Conservation (phyloP, 2,113 vertebrate species). For the Chaetops frenatus region DNA sequence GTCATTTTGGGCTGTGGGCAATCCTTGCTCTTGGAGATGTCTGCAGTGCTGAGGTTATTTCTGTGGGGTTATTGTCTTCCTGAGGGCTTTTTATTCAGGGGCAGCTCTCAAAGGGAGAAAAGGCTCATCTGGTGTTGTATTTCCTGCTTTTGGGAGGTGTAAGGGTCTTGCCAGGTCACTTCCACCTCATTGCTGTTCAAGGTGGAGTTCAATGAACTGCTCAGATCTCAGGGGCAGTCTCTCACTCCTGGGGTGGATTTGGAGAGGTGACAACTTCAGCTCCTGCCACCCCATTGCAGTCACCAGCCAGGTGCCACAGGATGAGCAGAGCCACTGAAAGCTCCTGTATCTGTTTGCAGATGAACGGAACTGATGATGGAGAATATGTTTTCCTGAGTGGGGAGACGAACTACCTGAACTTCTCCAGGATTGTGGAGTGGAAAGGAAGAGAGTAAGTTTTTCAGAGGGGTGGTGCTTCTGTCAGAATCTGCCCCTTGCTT, state of each 20-base stretch:
- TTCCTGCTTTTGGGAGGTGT: neutral
- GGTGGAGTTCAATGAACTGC: neutral
- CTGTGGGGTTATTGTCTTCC: neutral
- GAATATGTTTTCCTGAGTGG: conserved; percentile 89
- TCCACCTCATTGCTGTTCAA: neutral
- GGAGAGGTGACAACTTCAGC: neutral
- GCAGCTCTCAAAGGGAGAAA: neutral
- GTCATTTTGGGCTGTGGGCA: neutral
- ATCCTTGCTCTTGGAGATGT: neutral
- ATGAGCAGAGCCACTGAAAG: neutral
- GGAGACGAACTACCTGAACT: conserved; percentile 81
- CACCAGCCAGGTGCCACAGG: neutral
- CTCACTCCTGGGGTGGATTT: neutral
- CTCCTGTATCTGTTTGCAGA: conserved; percentile 67
- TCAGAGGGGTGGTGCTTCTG: neutral
- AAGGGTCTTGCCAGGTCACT: neutral
- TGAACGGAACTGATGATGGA: conserved; percentile 86
- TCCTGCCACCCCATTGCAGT: neutral
- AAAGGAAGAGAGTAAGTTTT: conserved; percentile 80
- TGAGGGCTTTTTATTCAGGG: neutral
- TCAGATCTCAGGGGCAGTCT: neutral
- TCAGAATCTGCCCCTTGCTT: neutral
- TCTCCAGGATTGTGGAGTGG: conserved; percentile 87
- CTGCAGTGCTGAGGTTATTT: neutral
- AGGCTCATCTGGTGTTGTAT: neutral